phyloP scores from a whole-genome alignment of 2,797 vertebrate species.

The Lemur catta region DNA sequence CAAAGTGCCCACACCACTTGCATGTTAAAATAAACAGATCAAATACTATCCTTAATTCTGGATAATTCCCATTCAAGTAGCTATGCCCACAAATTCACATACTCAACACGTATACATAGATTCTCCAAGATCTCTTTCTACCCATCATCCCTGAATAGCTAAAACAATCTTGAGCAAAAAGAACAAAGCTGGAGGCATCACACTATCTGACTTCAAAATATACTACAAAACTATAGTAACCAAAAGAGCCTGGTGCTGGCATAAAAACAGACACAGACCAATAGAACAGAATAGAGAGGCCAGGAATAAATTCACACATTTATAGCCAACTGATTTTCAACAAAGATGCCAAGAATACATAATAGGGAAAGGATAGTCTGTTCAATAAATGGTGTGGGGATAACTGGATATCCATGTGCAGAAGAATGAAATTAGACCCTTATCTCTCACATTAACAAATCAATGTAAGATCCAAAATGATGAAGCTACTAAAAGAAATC shows the following conservation, averaged over 20 bases:
- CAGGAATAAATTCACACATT: no score
- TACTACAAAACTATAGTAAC: background rate
- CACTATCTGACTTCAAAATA: background rate
- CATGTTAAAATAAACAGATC: background rate
- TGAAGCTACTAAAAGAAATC: background rate
- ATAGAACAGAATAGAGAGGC: background rate
- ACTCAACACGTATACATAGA: background rate
- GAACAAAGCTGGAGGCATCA: background rate
- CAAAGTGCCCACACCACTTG: background rate
- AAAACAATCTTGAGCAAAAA: background rate
- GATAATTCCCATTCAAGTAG: no score
- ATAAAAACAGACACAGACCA: background rate
- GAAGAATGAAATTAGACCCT: background rate
- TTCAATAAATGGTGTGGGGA: background rate
- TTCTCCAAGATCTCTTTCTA: background rate
- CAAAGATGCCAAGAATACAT: background rate
- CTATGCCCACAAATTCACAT: background rate
- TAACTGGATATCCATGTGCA: background rate
- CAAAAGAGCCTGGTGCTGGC: background rate
- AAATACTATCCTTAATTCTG: background rate
- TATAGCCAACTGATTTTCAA: background rate
- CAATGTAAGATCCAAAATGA: background rate
- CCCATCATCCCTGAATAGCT: background rate
- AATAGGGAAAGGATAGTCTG: background rate
- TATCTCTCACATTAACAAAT: background rate